phyloP scores from a whole-genome alignment of 2,797 vertebrate species.

The Chromis chromis region DNA sequence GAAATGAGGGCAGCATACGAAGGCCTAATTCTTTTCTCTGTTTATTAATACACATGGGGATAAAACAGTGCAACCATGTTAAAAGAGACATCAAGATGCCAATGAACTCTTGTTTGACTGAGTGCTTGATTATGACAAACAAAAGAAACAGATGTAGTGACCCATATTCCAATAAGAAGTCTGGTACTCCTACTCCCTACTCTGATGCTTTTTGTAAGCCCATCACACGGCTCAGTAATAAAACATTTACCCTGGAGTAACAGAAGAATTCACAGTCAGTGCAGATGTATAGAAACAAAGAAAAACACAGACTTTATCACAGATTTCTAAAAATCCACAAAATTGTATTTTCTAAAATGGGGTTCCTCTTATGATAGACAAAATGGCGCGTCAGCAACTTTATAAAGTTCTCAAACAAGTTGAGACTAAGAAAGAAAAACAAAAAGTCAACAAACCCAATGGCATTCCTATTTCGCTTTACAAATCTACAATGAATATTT shows the following conservation, averaged over 20 bases:
- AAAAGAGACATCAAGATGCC: constrained; percentile 50
- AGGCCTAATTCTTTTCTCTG: constrained; percentile 31
- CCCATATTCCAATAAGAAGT: constrained; percentile 10
- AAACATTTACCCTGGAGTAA: constrained; percentile 20
- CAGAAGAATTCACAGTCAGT: constrained; percentile 49
- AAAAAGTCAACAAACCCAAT: not conserved
- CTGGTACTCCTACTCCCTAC: constrained; percentile 9
- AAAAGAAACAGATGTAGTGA: constrained; percentile 17
- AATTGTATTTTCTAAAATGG: constrained; percentile 32
- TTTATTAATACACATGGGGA: constrained; percentile 69
- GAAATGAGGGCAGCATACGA: not conserved
- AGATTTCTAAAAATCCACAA: constrained; percentile 38
- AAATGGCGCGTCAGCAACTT: constrained; percentile 29
- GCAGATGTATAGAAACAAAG: constrained; percentile 42
- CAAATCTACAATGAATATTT: constrained; percentile 30
- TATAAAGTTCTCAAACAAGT: constrained; percentile 12
- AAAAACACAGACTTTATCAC: constrained; percentile 24
- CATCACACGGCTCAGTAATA: constrained; percentile 19
- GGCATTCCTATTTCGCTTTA: constrained; percentile 32
- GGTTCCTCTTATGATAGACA: constrained; percentile 12
- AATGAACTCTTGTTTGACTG: constrained; percentile 1
- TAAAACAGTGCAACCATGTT: constrained; percentile 65
- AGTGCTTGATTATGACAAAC: constrained; percentile 21
- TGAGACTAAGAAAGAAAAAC: not conserved
- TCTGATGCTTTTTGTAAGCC: constrained; percentile 25